Base-by-base conservation (phyloP, 2,113 vertebrate species). In the Mormyrus lacerda region DNA sequence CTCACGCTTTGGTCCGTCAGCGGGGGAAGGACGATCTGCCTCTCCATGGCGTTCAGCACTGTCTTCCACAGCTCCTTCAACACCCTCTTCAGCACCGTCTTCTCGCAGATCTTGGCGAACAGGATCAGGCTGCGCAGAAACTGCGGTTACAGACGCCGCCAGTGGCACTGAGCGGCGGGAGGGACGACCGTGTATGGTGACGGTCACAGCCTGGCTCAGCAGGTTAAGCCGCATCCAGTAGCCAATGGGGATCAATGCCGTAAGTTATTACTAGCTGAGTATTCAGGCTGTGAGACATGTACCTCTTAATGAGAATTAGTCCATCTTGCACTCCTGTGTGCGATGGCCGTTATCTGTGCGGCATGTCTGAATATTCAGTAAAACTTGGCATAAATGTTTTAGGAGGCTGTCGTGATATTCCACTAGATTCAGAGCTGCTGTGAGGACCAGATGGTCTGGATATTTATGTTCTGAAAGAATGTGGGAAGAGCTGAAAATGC, bases 41-140 rank as follows among this genome's bases (percentile, higher is more conserved):
- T 97, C 92, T 99, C 98, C 84, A 99, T 97, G 94, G 95, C 98
- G 92, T 98, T 99, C 91, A 99, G 94, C 61, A 99, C 98, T 2
- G 98, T 94, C 91, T 99, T 99, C 98, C 98, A 99, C 0, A 99
- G 95, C 91, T 99, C 98, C 93, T 99, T 99, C 91, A 99, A 94
- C 90, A 99, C 95, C 51, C 98, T 95, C 91, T 99, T 99, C 90
- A 99, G 94, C 44, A 99, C 98, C 0, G 98, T 99, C 95, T 99
- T 99, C 96, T 99, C 98, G 92, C 98, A 99, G 92, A 99, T 98
- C 95, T 99, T 99, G 6, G 98, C 98, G 87, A 99, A 98, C 82
- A 98, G 93, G 79, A 97, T 99, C 94, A 99, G 96, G 90, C 98
- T 99, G 96, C 51, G 91, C 91, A 85, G 21, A 92, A 3, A 84